These are phyloP conservation scores for Podargus strigoides DNA, from an alignment of 2,797 vertebrate species.

Conservation along the genomic window DNA sequence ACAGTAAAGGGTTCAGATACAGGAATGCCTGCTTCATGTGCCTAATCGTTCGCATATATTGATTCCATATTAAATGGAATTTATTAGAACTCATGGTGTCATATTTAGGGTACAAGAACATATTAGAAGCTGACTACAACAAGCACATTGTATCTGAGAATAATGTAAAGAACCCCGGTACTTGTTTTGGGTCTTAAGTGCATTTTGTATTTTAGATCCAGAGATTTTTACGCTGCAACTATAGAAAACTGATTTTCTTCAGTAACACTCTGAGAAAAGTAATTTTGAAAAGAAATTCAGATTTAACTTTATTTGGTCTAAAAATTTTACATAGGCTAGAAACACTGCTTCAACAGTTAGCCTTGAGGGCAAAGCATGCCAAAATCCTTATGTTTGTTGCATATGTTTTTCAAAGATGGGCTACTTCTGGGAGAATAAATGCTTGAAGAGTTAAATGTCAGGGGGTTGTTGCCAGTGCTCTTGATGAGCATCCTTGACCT, in stretches of 20 bases:
- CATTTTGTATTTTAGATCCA: background rate
- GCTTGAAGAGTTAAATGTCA: background rate
- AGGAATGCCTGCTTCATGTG: background rate
- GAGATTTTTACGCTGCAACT: background rate
- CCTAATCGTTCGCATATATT: background rate
- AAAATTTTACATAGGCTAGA: background rate
- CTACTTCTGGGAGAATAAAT: background rate
- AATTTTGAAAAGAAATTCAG: background rate
- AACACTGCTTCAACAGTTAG: background rate
- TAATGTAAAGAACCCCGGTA: background rate
- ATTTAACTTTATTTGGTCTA: background rate
- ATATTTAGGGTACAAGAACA: background rate
- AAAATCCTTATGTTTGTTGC: background rate
- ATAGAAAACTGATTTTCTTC: background rate
- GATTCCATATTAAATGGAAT: background rate
- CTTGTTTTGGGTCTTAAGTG: background rate
- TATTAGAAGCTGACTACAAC: background rate
- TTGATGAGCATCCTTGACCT: slow-evolving; percentile 1
- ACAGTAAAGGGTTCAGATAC: background rate
- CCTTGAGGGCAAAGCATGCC: background rate
- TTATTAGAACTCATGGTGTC: background rate
- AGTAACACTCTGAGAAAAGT: background rate
- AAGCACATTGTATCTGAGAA: background rate
- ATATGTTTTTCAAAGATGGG: background rate
- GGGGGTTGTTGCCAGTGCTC: background rate